These are phyloP conservation scores for Rousettus leschenaultii DNA, from an alignment of 2,113 vertebrate species.

Conservation along the genomic window DNA sequence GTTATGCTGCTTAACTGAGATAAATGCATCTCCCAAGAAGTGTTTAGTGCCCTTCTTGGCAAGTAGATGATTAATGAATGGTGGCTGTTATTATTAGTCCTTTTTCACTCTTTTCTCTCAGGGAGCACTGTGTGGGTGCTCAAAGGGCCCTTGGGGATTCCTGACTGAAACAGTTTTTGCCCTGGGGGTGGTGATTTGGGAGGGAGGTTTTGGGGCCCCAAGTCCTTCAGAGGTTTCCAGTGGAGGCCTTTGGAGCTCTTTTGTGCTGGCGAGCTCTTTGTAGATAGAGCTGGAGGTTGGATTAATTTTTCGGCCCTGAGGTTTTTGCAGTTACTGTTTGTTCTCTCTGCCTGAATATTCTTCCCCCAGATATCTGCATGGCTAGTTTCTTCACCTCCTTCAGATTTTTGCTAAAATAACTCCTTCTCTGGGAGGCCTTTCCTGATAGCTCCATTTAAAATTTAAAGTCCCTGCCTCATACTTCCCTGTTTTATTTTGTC, in stretches of 20 bases:
- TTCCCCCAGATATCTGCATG: neutral
- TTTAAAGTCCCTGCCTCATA: neutral
- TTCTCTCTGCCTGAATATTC: neutral
- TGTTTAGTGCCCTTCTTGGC: accelerated
- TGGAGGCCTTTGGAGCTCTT: neutral
- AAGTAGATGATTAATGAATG: neutral
- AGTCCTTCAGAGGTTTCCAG: neutral
- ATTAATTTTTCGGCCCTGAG: neutral
- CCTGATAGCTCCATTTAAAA: neutral
- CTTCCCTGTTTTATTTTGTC: neutral
- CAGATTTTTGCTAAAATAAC: neutral
- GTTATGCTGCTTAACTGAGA: neutral
- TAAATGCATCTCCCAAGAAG: neutral
- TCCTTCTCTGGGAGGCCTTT: neutral
- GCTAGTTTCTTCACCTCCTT: neutral
- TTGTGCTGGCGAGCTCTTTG: neutral
- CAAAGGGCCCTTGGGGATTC: neutral
- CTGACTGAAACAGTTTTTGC: neutral
- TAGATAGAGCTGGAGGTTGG: neutral
- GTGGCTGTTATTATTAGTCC: neutral
- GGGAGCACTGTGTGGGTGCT: neutral
- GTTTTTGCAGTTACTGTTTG: neutral
- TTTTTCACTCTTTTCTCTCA: neutral
- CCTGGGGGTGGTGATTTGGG: neutral
- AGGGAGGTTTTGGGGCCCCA: neutral